Conservation (phyloP, 2,113 vertebrate genomes). For the Ciconia maguari region DNA sequence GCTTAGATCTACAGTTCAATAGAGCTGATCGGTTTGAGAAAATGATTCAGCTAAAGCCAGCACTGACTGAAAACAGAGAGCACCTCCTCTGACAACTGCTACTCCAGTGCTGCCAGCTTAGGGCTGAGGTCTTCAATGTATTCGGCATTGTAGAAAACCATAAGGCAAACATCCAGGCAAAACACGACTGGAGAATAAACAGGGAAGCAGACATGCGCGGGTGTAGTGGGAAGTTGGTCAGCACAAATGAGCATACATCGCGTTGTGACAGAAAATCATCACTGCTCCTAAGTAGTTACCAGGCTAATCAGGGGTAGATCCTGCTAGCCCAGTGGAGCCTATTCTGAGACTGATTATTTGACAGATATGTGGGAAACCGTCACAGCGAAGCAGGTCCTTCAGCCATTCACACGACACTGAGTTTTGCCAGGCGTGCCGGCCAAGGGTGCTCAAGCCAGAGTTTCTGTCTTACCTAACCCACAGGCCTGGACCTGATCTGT, state of each 20-base stretch:
- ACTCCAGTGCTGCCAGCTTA: neutral
- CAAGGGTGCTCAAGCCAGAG: neutral
- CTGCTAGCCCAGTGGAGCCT: neutral
- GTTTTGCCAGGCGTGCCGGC: neutral
- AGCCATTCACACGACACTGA: neutral
- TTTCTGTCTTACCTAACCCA: constrained; percentile 29
- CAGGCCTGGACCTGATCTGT: neutral
- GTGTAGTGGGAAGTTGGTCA: neutral
- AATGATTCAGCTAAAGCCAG: neutral
- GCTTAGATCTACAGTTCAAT: neutral
- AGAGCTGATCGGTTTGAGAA: neutral
- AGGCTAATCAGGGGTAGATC: neutral
- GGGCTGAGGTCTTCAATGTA: neutral
- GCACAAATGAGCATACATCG: neutral
- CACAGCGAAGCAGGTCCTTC: neutral
- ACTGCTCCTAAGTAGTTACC: neutral
- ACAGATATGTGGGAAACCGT: neutral
- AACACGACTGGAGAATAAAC: neutral
- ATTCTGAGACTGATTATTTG: neutral
- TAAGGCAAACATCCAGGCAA: neutral
- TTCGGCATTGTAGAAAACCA: neutral
- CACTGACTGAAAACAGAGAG: neutral
- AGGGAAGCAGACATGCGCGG: neutral
- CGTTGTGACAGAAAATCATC: neutral
- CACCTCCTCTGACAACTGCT: neutral